phyloP scores from a whole-genome alignment of 2,113 vertebrate genomes.

The Pleuronectes platessa region DNA sequence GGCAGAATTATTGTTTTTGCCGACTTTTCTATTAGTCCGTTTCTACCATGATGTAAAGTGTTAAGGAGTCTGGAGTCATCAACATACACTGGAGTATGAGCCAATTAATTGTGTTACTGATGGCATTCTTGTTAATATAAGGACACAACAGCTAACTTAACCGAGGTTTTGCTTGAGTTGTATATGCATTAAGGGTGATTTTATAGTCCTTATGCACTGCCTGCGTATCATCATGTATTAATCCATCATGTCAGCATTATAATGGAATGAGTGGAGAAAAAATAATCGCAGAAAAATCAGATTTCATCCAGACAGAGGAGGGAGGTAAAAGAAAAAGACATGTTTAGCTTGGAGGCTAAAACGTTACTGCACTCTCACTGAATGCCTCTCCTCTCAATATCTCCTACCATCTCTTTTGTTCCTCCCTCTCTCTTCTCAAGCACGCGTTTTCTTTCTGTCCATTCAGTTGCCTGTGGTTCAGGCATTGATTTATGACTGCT shows the following conservation, averaged over 20 bases:
- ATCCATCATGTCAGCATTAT: constrained; percentile 40
- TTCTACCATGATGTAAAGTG: not conserved
- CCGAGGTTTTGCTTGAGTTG: constrained; percentile 1
- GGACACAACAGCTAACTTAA: not conserved
- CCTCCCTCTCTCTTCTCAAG: constrained; percentile 14
- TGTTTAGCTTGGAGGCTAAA: constrained; percentile 37
- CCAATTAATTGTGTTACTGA: not conserved
- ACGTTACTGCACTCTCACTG: constrained; percentile 9
- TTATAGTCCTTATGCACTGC: not conserved
- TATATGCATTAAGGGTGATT: constrained; percentile 39
- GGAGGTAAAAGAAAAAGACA: constrained; percentile 17
- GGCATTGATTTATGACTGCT: constrained; percentile 63
- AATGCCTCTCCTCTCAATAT: not conserved
- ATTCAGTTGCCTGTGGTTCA: constrained; percentile 11
- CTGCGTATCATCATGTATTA: constrained; percentile 35
- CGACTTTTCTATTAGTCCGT: not conserved
- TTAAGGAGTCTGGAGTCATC: not conserved
- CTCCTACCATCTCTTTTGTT: constrained; percentile 34
- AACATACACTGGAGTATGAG: constrained; percentile 2
- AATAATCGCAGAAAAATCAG: constrained; percentile 43
- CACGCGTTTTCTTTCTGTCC: constrained; percentile 23
- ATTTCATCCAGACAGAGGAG: constrained; percentile 26
- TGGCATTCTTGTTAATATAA: too few species aligned
- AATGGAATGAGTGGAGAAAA: not conserved
- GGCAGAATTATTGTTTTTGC: not conserved